Percentiles rank a stretch among this genome's conserved stretches.
These are phyloP conservation scores for Lacanobia wlatinum DNA, from an alignment of 2,888 invertebrate genomes.

Conservation along the genomic window DNA sequence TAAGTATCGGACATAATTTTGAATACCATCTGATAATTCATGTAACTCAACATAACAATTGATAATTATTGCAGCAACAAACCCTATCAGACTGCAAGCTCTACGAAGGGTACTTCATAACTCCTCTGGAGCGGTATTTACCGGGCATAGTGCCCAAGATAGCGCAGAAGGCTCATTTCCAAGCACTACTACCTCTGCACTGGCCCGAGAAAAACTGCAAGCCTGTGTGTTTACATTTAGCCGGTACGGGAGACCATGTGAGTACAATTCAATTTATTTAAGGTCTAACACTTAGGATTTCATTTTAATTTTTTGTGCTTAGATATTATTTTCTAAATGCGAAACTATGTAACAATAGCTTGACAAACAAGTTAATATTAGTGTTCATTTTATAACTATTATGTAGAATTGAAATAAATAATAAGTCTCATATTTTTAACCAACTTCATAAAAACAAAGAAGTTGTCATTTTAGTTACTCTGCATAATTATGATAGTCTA, in stretches of 20 bases:
- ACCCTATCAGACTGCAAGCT: constrained; percentile 93
- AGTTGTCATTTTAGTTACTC: too few relatives aligned
- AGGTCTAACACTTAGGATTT: background rate
- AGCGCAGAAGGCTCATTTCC: constrained; percentile 95
- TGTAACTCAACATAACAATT: background rate
- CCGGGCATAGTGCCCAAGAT: constrained; percentile 97
- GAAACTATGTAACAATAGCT: too few relatives aligned
- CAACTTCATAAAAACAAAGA: too few relatives aligned
- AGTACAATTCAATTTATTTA: constrained; percentile 70
- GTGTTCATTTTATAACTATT: too few relatives aligned
- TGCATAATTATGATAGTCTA: too few relatives aligned
- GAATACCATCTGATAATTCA: background rate
- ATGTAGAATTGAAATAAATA: too few relatives aligned
- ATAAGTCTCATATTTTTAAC: too few relatives aligned
- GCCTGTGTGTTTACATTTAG: constrained; percentile 98
- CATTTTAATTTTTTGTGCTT: background rate
- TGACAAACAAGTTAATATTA: too few relatives aligned
- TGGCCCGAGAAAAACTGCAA: constrained; percentile 94
- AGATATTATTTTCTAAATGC: too few relatives aligned
- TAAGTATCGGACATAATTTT: background rate
- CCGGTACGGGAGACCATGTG: constrained; percentile 99
- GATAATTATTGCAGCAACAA: constrained; percentile 91
- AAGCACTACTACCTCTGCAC: constrained; percentile 94
- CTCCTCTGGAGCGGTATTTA: constrained; percentile 95
- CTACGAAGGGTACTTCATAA: constrained; percentile 96